Base-by-base conservation (phyloP, 1,140 invertebrate species). In the Diplogasteroides magnus region DNA sequence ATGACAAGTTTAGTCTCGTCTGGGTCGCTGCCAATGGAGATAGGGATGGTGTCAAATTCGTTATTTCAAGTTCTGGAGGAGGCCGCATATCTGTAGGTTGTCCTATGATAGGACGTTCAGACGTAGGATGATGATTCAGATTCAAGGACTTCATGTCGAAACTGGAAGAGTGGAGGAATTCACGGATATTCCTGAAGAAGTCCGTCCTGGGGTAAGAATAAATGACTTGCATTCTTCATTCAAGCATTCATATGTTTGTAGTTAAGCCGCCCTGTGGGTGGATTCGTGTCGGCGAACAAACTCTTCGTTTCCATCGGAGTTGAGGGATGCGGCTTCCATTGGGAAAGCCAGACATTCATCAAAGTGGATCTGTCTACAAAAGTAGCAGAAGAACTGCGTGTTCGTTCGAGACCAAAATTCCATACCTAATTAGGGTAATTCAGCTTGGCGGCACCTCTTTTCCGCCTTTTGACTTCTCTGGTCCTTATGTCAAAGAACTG, bases 291-390 rank as follows among this genome's bases (percentile, higher is more conserved):
- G 37, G 37, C 6, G 19, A 19, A 48, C 19, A 11, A 6, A 11
- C 37, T 48, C 19, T 19, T 48, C 37, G 19, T 48, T 48, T 48
- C 37, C 19, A 6, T 48, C 37, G 37, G 37, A 11, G 37, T 48
- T 11, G 6, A 48, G 6, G 37, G 37, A 48, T 48, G 37, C 19
- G 37, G 37, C 11, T 67, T 67, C 65, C 57, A 26, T 31, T 59
- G 65, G 65, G 65, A 67, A 11, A 60, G 31, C 26, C 57, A 67
- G 25, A 15, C 27, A 14, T 67, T 67, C 29, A 60, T 31, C 19
- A 57, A 67, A 29, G n/a, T 67, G 15, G 31, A 2, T 13, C 32
- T 67, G 29, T 58, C n/a, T 26, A 57, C 32, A 31, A 67, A 48
- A 48, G 37, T 11, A 19, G 19, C 37, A 6, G 37, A 48, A 19